phyloP scores from a whole-genome alignment of 2,797 vertebrate species.

The Macroramphosus scolopax region DNA sequence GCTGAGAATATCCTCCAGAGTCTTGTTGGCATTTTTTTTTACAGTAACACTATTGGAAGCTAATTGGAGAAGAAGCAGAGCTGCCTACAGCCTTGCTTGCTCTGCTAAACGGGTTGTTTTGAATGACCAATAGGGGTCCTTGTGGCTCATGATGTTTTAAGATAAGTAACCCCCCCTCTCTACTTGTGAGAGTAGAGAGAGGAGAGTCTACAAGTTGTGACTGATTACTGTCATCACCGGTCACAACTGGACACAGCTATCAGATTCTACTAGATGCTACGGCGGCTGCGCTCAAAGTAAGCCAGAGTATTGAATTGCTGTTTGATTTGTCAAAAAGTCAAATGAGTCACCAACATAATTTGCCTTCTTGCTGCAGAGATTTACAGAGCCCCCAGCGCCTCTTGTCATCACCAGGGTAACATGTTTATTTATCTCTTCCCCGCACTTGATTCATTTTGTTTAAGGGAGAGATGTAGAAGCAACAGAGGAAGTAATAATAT shows the following conservation, averaged over 20 bases:
- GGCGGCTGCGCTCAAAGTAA: too few species aligned
- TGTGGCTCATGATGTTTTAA: too few species aligned
- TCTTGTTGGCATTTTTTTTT: conserved; percentile 28
- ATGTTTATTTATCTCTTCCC: conserved; percentile 33
- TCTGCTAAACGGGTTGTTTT: conserved; percentile 25
- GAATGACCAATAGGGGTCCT: neutral
- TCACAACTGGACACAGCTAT: too few species aligned
- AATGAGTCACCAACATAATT: conserved; percentile 7
- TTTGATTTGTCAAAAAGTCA: too few species aligned
- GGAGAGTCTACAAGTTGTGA: too few species aligned
- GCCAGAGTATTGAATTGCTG: too few species aligned
- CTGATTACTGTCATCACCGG: too few species aligned
- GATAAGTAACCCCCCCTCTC: too few species aligned
- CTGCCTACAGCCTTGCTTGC: conserved; percentile 9
- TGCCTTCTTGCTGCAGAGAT: conserved; percentile 1
- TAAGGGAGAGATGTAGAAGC: conserved; percentile 26
- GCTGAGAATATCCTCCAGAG: conserved; percentile 36
- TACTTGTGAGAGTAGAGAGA: too few species aligned
- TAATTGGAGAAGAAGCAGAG: conserved; percentile 9
- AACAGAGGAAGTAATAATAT: conserved; percentile 26
- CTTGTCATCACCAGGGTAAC: conserved; percentile 33
- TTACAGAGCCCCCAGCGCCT: conserved; percentile 3
- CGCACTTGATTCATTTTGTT: conserved; percentile 36
- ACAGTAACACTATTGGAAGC: conserved; percentile 34
- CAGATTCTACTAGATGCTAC: too few species aligned